phyloP scores from a whole-genome alignment of 2,113 vertebrate genomes.

The Myotis yumanensis region DNA sequence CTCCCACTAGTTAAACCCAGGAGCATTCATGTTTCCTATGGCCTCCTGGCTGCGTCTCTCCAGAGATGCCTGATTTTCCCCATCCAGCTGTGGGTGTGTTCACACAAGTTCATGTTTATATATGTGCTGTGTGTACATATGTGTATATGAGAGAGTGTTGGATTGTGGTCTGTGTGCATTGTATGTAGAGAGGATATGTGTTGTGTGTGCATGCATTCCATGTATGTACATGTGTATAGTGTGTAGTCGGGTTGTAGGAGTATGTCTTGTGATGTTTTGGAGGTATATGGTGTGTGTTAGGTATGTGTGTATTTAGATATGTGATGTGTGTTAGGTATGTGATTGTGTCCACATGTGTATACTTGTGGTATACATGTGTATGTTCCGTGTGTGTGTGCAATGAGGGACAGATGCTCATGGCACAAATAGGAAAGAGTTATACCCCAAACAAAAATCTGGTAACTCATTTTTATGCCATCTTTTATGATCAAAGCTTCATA shows the following conservation, averaged over 20 bases:
- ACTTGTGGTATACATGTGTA: neutral
- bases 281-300: neutral
- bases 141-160: neutral
- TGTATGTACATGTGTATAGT: neutral
- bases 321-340: neutral
- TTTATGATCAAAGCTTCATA: neutral
- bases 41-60: neutral
- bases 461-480: neutral
- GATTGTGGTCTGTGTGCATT: too few species aligned
- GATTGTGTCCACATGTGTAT: neutral
- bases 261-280: neutral
- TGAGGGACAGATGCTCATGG: neutral
- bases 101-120: neutral
- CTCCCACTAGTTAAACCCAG: neutral
- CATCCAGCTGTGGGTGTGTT: neutral
- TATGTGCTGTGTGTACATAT: neutral
- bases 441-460: neutral
- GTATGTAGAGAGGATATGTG: neutral
- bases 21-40: rapidly evolving
- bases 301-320: neutral
- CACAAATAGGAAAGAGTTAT: neutral
- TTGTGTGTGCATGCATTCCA: too few species aligned
- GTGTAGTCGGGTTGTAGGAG: neutral
- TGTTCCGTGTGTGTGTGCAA: neutral
- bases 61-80: neutral